Percentiles rank a stretch among this genome's conserved stretches.
Conservation (phyloP, 2,113 vertebrate genomes). For the Toxotes chatareus region DNA sequence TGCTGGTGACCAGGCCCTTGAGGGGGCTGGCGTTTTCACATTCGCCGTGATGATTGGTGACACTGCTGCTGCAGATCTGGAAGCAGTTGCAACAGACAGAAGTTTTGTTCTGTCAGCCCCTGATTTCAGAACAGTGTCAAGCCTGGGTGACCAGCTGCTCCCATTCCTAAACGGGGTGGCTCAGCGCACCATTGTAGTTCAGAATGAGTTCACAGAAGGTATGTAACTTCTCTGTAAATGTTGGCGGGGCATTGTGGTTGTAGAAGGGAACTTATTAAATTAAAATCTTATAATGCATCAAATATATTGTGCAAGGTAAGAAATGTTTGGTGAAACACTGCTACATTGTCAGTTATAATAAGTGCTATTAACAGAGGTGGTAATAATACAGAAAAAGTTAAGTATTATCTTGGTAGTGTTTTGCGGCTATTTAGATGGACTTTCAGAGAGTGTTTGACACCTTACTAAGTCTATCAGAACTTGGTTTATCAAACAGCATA, state of each 20-base stretch:
- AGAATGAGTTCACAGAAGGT: slow-evolving; percentile 94
- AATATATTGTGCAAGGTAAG: slow-evolving; percentile 27
- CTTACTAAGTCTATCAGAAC: background rate
- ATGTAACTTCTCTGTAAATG: slow-evolving; percentile 85
- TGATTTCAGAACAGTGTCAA: slow-evolving; percentile 88
- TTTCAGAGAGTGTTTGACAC: background rate
- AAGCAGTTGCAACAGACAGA: slow-evolving; percentile 90
- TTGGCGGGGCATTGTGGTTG: slow-evolving; percentile 39
- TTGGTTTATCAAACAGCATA: background rate
- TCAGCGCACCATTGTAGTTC: slow-evolving; percentile 90
- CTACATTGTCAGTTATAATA: background rate
- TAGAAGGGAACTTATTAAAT: slow-evolving; percentile 25
- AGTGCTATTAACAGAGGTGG: background rate
- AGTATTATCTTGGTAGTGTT: background rate
- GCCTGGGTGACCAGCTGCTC: slow-evolving; percentile 87
- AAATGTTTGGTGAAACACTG: background rate
- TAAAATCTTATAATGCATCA: slow-evolving; percentile 1
- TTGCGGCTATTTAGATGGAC: background rate
- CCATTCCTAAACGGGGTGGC: slow-evolving; percentile 90
- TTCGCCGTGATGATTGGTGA: slow-evolving; percentile 88
- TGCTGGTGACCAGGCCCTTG: slow-evolving; percentile 89
- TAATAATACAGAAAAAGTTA: background rate
- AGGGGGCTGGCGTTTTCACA: slow-evolving; percentile 89
- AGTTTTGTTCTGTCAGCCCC: slow-evolving; percentile 89
- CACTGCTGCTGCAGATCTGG: slow-evolving; percentile 88